A percentile compares a stretch with the other conserved stretches of the same genome.
phyloP scores from a whole-genome alignment of 2,797 vertebrate species.

The Eulemur coronatus region DNA sequence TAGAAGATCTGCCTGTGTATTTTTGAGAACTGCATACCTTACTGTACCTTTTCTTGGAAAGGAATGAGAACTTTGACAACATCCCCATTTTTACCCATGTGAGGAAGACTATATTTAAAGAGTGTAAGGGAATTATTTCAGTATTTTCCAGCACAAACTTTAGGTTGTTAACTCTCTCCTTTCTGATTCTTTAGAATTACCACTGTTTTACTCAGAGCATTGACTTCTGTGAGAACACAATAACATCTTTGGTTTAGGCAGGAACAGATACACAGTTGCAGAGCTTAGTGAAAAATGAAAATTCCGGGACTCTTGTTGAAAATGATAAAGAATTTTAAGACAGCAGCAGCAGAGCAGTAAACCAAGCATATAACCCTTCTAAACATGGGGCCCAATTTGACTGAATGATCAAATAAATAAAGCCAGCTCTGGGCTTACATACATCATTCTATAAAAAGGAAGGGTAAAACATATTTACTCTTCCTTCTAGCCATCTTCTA shows the following conservation, averaged over 20 bases:
- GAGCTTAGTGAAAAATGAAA: not conserved
- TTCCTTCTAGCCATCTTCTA: not conserved
- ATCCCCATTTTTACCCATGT: not conserved
- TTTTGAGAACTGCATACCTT: not conserved
- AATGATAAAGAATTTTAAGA: not conserved
- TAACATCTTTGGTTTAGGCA: not conserved
- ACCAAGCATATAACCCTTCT: not conserved
- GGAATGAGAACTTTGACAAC: not conserved
- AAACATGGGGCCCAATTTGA: not conserved
- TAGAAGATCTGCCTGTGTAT: not conserved
- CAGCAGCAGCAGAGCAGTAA: not conserved
- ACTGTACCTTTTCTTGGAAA: not conserved
- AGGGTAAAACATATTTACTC: not conserved
- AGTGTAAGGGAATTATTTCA: not conserved
- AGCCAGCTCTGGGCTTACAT: not conserved
- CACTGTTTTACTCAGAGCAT: not conserved
- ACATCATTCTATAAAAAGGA: not conserved
- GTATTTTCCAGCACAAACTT: not conserved
- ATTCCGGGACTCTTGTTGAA: not conserved
- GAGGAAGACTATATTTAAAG: not conserved
- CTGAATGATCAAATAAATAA: too few species aligned
- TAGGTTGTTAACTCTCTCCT: not conserved
- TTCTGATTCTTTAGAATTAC: not conserved
- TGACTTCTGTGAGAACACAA: not conserved
- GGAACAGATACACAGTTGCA: not conserved